A percentile compares a stretch with the other conserved stretches of the same genome.
These are phyloP conservation scores for Manduca sexta DNA, from an alignment of 1,140 invertebrate species.

Conservation along the genomic window DNA sequence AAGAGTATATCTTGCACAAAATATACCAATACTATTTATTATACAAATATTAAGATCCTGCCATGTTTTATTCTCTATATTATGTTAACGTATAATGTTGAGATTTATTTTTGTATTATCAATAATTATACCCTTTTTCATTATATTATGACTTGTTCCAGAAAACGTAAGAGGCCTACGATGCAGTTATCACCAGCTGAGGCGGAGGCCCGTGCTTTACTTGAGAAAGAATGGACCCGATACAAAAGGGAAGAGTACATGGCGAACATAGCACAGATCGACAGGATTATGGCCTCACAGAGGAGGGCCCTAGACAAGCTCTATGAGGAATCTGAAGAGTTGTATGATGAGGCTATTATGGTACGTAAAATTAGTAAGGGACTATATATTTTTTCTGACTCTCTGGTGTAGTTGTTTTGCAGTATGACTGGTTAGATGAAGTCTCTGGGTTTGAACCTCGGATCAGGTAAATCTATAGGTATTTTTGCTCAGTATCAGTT, in stretches of 20 bases:
- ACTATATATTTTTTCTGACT: background rate
- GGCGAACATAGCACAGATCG: conserved; percentile 78
- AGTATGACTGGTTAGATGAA: too few species aligned
- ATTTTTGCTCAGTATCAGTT: too few species aligned
- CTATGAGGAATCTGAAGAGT: conserved; percentile 82
- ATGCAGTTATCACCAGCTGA: conserved; percentile 31
- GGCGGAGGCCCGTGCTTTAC: conserved; percentile 39
- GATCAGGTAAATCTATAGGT: too few species aligned
- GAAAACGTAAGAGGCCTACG: conserved; percentile 48
- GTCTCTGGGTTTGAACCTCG: too few species aligned
- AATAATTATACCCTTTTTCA: too few species aligned
- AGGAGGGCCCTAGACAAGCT: conserved; percentile 85
- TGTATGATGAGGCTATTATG: conserved; percentile 88
- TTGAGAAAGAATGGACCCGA: conserved; percentile 82
- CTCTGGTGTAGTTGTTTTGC: too few species aligned
- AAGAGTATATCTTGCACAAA: too few species aligned
- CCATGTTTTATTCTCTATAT: too few species aligned
- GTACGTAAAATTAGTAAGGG: conserved; percentile 57
- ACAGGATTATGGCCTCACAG: conserved; percentile 80
- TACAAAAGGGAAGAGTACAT: conserved; percentile 79
- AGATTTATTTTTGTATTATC: too few species aligned
- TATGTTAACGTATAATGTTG: too few species aligned
- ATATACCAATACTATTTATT: too few species aligned
- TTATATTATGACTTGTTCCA: conserved; percentile 15
- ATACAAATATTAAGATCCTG: too few species aligned